phyloP scores from a whole-genome alignment of 1,140 invertebrate species.

The Magallana gigas region DNA sequence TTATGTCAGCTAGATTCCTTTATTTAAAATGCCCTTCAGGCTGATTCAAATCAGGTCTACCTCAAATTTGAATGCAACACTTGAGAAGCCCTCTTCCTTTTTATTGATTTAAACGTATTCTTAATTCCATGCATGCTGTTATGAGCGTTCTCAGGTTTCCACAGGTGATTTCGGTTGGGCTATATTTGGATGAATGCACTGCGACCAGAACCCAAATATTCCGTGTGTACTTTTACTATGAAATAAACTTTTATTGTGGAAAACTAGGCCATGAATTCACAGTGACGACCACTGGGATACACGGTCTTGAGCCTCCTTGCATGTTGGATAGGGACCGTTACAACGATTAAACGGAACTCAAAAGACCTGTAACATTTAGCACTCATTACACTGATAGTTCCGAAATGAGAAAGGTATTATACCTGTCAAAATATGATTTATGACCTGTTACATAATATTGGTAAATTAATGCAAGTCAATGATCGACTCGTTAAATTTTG shows the following conservation, averaged over 20 bases:
- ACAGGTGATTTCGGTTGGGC: not conserved
- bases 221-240: not conserved
- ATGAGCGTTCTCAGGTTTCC: not conserved
- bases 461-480: constrained; percentile 1
- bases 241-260: not conserved
- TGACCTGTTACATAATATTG: not conserved
- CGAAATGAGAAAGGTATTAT: not conserved
- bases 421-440: not conserved
- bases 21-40: not conserved
- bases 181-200: constrained; percentile 14
- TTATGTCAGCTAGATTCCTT: not conserved
- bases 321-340: too few relatives aligned
- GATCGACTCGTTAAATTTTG: not conserved
- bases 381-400: not conserved
- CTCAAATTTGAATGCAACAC: not conserved
- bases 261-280: not conserved
- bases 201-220: not conserved
- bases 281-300: not conserved
- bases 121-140: not conserved
- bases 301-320: too few relatives aligned
- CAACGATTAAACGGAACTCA: too few relatives aligned
- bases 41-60: not conserved
- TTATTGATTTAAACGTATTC: constrained; percentile 20
- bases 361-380: not conserved
- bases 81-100: not conserved